Conservation (phyloP, 2,797 vertebrate genomes). For the Enteromius afrohamiltoni region DNA sequence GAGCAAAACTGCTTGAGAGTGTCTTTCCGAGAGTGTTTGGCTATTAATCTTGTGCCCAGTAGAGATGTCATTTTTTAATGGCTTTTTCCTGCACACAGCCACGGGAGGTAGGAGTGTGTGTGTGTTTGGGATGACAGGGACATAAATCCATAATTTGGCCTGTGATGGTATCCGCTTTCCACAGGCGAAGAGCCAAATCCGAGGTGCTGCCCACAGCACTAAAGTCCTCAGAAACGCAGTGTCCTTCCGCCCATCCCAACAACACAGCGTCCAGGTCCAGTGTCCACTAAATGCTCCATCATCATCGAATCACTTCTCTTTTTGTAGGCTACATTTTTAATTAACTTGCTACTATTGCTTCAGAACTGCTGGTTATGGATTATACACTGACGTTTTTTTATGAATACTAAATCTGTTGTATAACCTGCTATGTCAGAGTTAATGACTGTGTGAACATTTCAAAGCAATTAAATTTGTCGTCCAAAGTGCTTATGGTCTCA, state of each 20-base stretch:
- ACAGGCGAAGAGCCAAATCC: constrained; percentile 50
- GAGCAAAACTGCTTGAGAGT: constrained; percentile 25
- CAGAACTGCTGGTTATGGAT: neutral
- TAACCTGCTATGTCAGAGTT: neutral
- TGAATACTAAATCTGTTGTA: neutral
- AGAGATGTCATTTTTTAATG: constrained; percentile 31
- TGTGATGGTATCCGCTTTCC: constrained; percentile 45
- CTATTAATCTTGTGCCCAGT: constrained; percentile 32
- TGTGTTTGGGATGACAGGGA: constrained; percentile 39
- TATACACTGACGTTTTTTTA: neutral
- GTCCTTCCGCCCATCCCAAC: constrained; percentile 6
- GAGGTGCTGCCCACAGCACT: constrained; percentile 41
- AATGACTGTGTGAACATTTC: neutral
- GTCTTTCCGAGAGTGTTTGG: constrained; percentile 32
- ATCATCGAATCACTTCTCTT: neutral
- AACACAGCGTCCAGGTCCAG: constrained; percentile 3
- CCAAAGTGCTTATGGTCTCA: neutral
- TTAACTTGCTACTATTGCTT: neutral
- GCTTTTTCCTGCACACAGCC: constrained; percentile 25
- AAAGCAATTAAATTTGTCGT: neutral
- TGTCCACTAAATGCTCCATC: constrained; percentile 9
- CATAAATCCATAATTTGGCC: constrained; percentile 49
- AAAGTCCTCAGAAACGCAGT: constrained; percentile 44
- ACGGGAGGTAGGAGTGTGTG: constrained; percentile 1
- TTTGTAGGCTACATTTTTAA: neutral